Conservation (phyloP, 2,113 vertebrate species). For the Channa argus region DNA sequence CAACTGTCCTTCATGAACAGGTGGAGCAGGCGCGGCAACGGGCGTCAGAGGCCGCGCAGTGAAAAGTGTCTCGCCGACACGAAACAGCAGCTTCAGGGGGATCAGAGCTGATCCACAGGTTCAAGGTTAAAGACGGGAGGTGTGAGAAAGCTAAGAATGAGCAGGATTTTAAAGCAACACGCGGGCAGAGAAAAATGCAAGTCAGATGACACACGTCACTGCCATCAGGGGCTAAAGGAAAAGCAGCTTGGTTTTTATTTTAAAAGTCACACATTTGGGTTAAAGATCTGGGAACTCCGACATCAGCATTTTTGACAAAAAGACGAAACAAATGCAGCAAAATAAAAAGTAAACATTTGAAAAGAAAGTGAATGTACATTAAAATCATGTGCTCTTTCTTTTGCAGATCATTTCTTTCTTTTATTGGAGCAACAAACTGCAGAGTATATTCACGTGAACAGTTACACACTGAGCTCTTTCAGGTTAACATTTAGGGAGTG, state of each 20-base stretch:
- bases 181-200: neutral
- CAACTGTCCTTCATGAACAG: conserved; percentile 49
- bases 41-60: neutral
- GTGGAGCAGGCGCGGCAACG: conserved; percentile 32
- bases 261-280: too few species aligned
- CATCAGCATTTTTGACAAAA: too few species aligned
- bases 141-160: neutral
- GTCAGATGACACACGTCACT: neutral
- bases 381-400: too few species aligned
- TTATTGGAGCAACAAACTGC: too few species aligned
- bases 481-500: neutral
- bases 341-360: too few species aligned
- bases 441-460: neutral
- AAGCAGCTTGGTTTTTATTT: too few species aligned
- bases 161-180: neutral
- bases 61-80: conserved; percentile 13
- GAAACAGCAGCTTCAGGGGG: conserved; percentile 48
- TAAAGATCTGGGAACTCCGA: too few species aligned
- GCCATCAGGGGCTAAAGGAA: neutral
- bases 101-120: conserved; percentile 32
- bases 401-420: too few species aligned
- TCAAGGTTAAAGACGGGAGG: conserved; percentile 49
- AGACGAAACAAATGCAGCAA: too few species aligned
- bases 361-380: too few species aligned
- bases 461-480: too few species aligned